A percentile compares a stretch with the other conserved stretches of the same genome.
phyloP scores from a whole-genome alignment of 2,113 vertebrate species.

The Eulemur macaco region DNA sequence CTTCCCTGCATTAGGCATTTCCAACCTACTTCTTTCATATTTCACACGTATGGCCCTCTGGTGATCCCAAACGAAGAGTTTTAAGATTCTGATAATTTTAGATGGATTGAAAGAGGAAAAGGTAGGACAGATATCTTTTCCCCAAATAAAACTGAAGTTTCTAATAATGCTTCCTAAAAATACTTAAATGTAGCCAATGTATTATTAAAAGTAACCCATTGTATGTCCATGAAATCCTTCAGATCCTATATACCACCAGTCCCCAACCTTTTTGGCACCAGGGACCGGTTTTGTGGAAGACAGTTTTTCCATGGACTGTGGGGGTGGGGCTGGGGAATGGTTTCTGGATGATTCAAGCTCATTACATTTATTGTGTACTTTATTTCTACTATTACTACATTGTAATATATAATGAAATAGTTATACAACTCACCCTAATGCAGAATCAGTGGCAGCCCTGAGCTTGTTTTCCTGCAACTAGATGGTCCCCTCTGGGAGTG shows the following conservation, averaged over 20 bases:
- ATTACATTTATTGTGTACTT: too few relatives aligned
- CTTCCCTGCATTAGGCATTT: background rate
- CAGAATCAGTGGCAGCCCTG: too few relatives aligned
- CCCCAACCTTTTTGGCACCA: too few relatives aligned
- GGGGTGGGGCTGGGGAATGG: too few relatives aligned
- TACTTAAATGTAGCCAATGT: background rate
- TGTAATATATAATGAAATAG: too few relatives aligned
- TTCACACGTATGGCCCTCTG: background rate
- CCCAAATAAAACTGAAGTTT: constrained; percentile 30
- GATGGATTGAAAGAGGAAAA: constrained; percentile 1
- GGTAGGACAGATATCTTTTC: background rate
- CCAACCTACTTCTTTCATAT: background rate
- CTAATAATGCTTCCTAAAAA: background rate
- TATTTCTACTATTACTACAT: too few relatives aligned
- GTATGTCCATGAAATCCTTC: background rate
- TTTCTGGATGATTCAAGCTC: too few relatives aligned
- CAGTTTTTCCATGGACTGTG: too few relatives aligned
- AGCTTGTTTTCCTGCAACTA: too few relatives aligned
- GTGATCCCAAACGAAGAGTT: background rate
- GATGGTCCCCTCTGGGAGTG: too few relatives aligned
- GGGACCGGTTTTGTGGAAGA: too few relatives aligned
- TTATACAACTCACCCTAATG: too few relatives aligned
- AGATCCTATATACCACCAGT: background rate
- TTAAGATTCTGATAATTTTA: background rate
- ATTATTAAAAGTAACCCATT: background rate